phyloP scores from a whole-genome alignment of 2,888 invertebrate species.

The Oxystoma pomonae region DNA sequence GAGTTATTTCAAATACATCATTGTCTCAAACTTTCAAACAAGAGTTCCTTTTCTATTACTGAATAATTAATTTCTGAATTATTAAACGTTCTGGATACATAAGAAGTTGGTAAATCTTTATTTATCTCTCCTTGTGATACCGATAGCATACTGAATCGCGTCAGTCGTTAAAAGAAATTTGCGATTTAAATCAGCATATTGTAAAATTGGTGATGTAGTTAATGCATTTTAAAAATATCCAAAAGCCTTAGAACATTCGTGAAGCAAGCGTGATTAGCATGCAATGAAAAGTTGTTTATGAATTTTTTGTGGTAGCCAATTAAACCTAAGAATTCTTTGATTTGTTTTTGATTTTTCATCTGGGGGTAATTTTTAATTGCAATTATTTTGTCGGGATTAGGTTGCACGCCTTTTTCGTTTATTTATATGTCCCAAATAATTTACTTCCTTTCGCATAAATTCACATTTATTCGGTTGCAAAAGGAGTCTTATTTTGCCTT shows the following conservation, averaged over 20 bases:
- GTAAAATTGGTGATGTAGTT: constrained; percentile 19
- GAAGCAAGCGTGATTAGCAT: constrained; percentile 34
- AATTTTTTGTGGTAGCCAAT: constrained; percentile 37
- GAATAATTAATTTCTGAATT: not conserved
- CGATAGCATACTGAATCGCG: constrained; percentile 16
- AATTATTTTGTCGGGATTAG: constrained; percentile 37
- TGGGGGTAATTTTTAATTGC: constrained; percentile 32
- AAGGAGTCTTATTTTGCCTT: constrained; percentile 26
- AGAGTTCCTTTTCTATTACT: no score
- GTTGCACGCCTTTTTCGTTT: constrained; percentile 38
- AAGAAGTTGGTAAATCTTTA: constrained; percentile 18
- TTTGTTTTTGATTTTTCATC: constrained; percentile 33
- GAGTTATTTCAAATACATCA: no score
- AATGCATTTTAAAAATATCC: constrained; percentile 26
- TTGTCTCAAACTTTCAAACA: no score
- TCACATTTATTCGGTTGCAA: constrained; percentile 36
- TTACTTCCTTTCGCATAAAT: constrained; percentile 38
- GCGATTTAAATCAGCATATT: constrained; percentile 19
- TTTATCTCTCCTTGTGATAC: constrained; percentile 21
- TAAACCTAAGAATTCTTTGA: constrained; percentile 36
- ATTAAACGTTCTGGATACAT: constrained; percentile 16
- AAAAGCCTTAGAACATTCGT: constrained; percentile 22
- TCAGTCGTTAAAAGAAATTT: constrained; percentile 19
- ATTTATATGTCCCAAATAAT: constrained; percentile 40
- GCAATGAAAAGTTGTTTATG: constrained; percentile 28